These are phyloP conservation scores for Serinus canaria DNA, from an alignment of 2,113 vertebrate genomes.

Conservation along the genomic window DNA sequence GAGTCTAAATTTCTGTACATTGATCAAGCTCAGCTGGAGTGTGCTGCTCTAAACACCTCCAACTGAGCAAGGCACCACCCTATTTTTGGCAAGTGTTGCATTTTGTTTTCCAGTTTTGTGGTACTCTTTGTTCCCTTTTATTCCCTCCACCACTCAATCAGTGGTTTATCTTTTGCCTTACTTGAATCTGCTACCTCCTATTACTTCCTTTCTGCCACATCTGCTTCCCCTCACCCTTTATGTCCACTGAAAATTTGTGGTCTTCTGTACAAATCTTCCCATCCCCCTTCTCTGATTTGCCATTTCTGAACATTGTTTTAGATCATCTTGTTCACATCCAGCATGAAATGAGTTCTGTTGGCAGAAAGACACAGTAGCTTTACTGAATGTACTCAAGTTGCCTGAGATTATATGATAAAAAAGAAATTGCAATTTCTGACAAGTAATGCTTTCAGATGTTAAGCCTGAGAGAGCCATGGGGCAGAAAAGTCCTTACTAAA, in stretches of 20 bases:
- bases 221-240: not conserved
- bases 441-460: not conserved
- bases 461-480: not conserved
- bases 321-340: not conserved
- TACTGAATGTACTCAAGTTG: not conserved
- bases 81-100: not conserved
- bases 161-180: not conserved
- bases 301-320: not conserved
- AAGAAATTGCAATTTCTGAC: slow-evolving; percentile 3
- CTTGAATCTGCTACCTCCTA: not conserved
- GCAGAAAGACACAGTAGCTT: not conserved
- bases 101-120: not conserved
- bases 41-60: not conserved
- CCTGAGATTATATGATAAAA: not conserved
- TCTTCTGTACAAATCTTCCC: not conserved
- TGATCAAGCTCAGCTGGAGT: not conserved
- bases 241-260: not conserved
- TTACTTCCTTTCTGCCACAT: not conserved
- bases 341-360: slow-evolving; percentile 1
- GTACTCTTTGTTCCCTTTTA: not conserved
- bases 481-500: not conserved
- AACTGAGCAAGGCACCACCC: not conserved
- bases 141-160: not conserved
- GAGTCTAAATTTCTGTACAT: not conserved
- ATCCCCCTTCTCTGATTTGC: not conserved